Conservation (phyloP, 2,888 invertebrate species). For the Iphiclides podalirius region DNA sequence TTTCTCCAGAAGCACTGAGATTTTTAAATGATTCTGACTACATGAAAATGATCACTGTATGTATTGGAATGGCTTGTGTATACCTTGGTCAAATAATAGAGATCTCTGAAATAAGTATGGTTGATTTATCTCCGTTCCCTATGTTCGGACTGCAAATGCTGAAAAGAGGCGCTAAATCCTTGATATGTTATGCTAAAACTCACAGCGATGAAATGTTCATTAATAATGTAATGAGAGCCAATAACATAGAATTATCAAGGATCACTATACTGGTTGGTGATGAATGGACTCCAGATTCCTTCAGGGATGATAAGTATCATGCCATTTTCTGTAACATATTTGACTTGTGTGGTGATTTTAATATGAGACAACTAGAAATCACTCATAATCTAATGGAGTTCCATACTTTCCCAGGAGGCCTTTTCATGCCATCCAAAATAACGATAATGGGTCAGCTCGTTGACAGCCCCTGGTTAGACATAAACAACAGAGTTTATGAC, state of each 20-base stretch:
- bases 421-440: conserved; percentile 75
- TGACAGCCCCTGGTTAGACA: conserved; percentile 79
- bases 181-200: conserved; percentile 66
- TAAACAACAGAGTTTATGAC: conserved; percentile 79
- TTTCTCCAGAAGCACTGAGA: conserved; percentile 54
- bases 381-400: conserved; percentile 45
- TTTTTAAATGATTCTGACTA: conserved; percentile 76
- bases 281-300: conserved; percentile 44
- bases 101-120: conserved; percentile 54
- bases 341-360: conserved; percentile 79
- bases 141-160: conserved; percentile 80
- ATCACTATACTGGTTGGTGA: conserved; percentile 58
- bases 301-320: conserved; percentile 65
- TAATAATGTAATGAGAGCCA: conserved; percentile 56
- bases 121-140: conserved; percentile 83
- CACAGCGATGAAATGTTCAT: conserved; percentile 62
- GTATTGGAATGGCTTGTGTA: conserved; percentile 54
- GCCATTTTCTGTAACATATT: conserved; percentile 77
- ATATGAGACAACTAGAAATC: conserved; percentile 49
- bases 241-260: conserved; percentile 56
- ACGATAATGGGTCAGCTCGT: conserved; percentile 79
- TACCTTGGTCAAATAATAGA: conserved; percentile 60
- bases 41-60: conserved; percentile 54
- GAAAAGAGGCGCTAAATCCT: conserved; percentile 63
- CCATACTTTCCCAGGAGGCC: conserved; percentile 62